These are phyloP conservation scores for Temnopleurus reevesii DNA, from an alignment of 53 echinoderm and acorn worm genomes.

Conservation along the genomic window DNA sequence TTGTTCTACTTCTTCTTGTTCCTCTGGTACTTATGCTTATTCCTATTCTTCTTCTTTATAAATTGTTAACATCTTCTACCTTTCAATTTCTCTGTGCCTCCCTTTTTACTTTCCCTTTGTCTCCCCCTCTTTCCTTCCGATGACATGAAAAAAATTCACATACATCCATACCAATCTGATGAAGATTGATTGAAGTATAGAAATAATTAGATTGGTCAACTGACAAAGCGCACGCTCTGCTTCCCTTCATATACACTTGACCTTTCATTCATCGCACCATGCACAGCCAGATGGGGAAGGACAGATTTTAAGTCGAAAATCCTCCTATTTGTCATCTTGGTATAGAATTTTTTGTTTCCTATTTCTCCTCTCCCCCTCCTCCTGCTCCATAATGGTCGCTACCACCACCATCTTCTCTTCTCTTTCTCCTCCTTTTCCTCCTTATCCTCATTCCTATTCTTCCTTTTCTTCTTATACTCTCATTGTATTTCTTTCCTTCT, in stretches of 20 bases:
- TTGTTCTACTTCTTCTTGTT: background rate
- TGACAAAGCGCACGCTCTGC: background rate
- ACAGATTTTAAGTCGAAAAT: too few relatives aligned
- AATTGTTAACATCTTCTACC: background rate
- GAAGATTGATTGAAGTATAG: background rate
- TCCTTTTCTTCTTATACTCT: background rate
- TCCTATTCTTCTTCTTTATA: background rate
- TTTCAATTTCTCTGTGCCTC: background rate
- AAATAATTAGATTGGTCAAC: conserved; percentile 20
- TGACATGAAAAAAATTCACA: too few relatives aligned
- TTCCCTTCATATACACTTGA: background rate
- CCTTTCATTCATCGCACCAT: background rate
- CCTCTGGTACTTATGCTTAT: background rate
- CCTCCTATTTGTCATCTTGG: too few relatives aligned
- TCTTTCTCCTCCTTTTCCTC: too few relatives aligned
- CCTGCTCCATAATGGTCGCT: too few relatives aligned
- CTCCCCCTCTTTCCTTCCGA: background rate
- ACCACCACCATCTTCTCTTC: too few relatives aligned
- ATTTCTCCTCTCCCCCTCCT: too few relatives aligned
- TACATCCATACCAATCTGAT: background rate
- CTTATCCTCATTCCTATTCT: background rate
- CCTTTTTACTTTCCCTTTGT: background rate
- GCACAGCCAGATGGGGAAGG: too few relatives aligned
- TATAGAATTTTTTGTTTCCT: too few relatives aligned
- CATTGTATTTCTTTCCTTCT: background rate